phyloP scores from a whole-genome alignment of 2,888 invertebrate species.

The Tineola bisselliella region DNA sequence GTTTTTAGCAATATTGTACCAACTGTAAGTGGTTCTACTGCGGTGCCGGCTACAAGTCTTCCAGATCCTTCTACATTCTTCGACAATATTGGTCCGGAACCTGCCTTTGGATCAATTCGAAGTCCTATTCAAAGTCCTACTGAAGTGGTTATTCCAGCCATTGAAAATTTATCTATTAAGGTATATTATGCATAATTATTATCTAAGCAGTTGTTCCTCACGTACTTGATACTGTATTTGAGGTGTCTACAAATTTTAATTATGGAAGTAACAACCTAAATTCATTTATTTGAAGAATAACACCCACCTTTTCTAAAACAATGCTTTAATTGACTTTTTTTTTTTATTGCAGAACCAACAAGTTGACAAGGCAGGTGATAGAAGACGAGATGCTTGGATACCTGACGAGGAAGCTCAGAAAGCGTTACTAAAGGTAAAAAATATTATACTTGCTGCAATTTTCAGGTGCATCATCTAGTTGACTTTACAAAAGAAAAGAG shows the following conservation, averaged over 20 bases:
- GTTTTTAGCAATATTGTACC: conserved; percentile 40
- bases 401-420: conserved; percentile 79
- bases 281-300: too few species aligned
- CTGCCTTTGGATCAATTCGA: conserved; percentile 33
- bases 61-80: conserved; percentile 63
- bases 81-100: conserved; percentile 56
- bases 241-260: too few species aligned
- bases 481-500: too few species aligned
- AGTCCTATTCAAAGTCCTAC: conserved; percentile 30
- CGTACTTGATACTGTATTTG: too few species aligned
- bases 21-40: conserved; percentile 41
- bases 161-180: conserved; percentile 49
- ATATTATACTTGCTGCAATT: too few species aligned
- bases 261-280: too few species aligned
- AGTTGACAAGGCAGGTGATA: conserved; percentile 65
- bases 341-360: conserved; percentile 41
- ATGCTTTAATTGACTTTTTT: background rate
- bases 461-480: too few species aligned
- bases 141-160: conserved; percentile 38
- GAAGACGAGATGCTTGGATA: conserved; percentile 81
- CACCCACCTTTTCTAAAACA: too few species aligned
- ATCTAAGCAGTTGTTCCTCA: too few species aligned
- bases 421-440: conserved; percentile 64
- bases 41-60: conserved; percentile 45
- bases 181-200: too few species aligned